Percentiles rank a stretch among this genome's conserved stretches.
Conservation (phyloP, 2,797 vertebrate species). For the Dryobates pubescens region DNA sequence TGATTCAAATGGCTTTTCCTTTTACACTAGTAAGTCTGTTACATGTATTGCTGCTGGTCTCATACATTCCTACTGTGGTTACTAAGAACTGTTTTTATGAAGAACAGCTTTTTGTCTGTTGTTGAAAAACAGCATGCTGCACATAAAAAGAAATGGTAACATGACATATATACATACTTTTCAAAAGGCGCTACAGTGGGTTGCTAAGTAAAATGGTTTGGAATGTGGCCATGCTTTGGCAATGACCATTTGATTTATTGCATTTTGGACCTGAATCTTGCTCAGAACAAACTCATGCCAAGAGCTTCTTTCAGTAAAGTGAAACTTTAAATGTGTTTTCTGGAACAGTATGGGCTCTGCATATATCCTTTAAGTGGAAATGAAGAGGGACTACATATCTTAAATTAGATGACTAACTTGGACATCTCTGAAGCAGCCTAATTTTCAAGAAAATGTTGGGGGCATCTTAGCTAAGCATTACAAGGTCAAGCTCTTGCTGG, state of each 20-base stretch:
- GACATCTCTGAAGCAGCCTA: background rate
- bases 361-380: background rate
- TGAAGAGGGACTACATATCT: background rate
- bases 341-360: background rate
- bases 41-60: slow-evolving; percentile 26
- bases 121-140: slow-evolving; percentile 49
- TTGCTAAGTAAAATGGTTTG: slow-evolving; percentile 35
- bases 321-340: background rate
- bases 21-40: background rate
- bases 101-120: slow-evolving; percentile 49
- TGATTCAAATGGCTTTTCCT: slow-evolving; percentile 27
- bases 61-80: slow-evolving; percentile 43
- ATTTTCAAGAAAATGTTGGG: background rate
- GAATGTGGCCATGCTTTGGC: slow-evolving; percentile 8
- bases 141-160: slow-evolving; percentile 39
- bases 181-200: background rate
- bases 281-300: background rate
- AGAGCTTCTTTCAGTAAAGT: background rate
- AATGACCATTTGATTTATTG: background rate
- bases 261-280: background rate
- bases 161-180: slow-evolving; percentile 14
- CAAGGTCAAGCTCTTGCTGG: background rate
- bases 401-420: background rate
- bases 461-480: background rate
- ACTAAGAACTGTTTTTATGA: slow-evolving; percentile 31